Percentiles rank a stretch among this genome's conserved stretches.
These are phyloP conservation scores for Hyaena hyaena DNA, from an alignment of 2,113 vertebrate species.

Conservation along the genomic window DNA sequence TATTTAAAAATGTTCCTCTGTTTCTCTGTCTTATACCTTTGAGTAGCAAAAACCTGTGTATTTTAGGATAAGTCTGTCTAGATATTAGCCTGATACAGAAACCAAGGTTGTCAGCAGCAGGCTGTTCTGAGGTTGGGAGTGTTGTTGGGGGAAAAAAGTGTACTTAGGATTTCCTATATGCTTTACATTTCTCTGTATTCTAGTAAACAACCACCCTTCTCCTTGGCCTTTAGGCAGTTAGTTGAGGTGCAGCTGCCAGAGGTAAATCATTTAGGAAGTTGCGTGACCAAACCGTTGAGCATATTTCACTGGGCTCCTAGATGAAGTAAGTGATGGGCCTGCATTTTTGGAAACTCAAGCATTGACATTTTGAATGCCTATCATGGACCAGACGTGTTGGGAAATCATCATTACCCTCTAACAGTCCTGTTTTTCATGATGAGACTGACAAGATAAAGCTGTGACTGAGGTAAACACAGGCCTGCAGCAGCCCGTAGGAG, in stretches of 20 bases:
- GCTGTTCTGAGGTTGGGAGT: background rate
- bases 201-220: background rate
- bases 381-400: background rate
- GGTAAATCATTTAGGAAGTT: background rate
- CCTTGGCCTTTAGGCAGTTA: background rate
- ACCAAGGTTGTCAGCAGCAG: background rate
- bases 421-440: background rate
- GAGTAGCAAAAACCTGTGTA: background rate
- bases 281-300: background rate
- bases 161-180: background rate
- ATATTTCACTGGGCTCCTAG: background rate
- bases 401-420: background rate
- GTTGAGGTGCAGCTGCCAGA: background rate
- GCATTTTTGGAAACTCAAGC: background rate
- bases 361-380: background rate
- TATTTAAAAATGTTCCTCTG: background rate
- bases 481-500: background rate
- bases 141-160: background rate
- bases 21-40: constrained; percentile 5
- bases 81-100: background rate
- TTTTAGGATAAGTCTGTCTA: background rate
- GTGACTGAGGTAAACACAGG: background rate
- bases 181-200: background rate
- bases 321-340: background rate
- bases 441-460: background rate